Percentiles rank a stretch among this genome's conserved stretches.
phyloP scores from a whole-genome alignment of 23 tunicate genomes.

The Botrylloides violaceus region DNA sequence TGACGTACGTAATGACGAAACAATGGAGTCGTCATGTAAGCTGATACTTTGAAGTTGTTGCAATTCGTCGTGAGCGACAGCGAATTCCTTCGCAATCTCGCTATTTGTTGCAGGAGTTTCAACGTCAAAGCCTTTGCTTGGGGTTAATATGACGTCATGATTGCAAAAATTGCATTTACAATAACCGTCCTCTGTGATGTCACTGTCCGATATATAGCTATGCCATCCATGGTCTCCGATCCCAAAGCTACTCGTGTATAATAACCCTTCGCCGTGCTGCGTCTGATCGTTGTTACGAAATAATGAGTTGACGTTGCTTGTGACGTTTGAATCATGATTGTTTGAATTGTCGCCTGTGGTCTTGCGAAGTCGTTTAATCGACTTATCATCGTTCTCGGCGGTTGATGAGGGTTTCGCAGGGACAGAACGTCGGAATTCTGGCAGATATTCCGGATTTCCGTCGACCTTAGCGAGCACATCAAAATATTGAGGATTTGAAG shows the following conservation, averaged over 20 bases:
- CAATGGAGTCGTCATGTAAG: not conserved
- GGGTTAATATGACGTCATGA: constrained; percentile 60
- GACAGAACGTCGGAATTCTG: too few relatives aligned
- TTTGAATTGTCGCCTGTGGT: too few relatives aligned
- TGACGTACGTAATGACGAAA: not conserved
- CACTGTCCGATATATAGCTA: constrained; percentile 15
- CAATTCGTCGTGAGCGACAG: constrained; percentile 9
- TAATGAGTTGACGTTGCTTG: too few relatives aligned
- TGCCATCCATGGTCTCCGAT: constrained; percentile 23
- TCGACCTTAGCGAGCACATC: constrained; percentile 25
- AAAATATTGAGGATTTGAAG: constrained; percentile 38
- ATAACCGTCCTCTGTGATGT: constrained; percentile 59
- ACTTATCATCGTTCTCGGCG: too few relatives aligned
- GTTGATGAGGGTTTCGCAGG: too few relatives aligned
- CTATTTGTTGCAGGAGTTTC: not conserved
- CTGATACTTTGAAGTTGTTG: constrained; percentile 3
- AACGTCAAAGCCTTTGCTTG: constrained; percentile 10
- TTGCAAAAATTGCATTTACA: constrained; percentile 82
- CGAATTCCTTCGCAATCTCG: not conserved
- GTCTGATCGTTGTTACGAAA: too few relatives aligned
- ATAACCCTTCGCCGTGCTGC: constrained; percentile 24
- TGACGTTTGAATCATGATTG: too few relatives aligned
- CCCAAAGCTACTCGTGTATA: constrained; percentile 26
- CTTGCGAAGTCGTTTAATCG: too few relatives aligned
- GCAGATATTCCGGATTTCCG: constrained; percentile 6